phyloP scores from a whole-genome alignment of 2,888 invertebrate species.

The Ferrisia virgata region DNA sequence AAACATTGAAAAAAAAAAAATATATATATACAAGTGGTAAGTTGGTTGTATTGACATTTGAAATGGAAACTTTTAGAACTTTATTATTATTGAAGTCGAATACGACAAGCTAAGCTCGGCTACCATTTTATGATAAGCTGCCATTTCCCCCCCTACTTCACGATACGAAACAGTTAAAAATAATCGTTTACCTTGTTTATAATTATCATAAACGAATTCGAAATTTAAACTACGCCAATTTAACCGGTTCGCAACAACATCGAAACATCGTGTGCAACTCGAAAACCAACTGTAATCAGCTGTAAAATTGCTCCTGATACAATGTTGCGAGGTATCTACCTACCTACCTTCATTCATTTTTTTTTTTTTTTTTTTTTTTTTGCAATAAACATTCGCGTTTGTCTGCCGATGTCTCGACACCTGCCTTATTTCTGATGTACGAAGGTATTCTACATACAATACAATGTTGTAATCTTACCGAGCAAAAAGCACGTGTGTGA shows the following conservation, averaged over 20 bases:
- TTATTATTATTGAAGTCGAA: background rate
- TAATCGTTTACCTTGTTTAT: background rate
- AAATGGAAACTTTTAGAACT: no score
- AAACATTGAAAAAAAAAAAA: background rate
- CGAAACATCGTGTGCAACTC: background rate
- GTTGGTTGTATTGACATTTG: no score
- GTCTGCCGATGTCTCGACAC: no score
- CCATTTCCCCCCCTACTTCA: background rate
- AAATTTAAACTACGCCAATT: background rate
- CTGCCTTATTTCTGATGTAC: no score
- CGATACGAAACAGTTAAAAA: background rate
- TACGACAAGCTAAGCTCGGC: background rate
- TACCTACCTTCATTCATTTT: no score
- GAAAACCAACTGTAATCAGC: background rate
- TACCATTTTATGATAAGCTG: background rate
- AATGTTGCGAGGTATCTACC: no score
- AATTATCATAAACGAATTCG: background rate
- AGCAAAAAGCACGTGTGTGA: no score
- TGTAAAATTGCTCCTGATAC: background rate
- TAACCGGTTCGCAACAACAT: background rate
- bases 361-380: no score
- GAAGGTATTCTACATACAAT: no score
- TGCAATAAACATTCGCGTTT: no score
- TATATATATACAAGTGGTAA: no score
- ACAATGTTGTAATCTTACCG: no score